A percentile compares a stretch with the other conserved stretches of the same genome.
These are phyloP conservation scores for Seladonia tumulorum DNA, from an alignment of 2,888 invertebrate species.

Conservation along the genomic window DNA sequence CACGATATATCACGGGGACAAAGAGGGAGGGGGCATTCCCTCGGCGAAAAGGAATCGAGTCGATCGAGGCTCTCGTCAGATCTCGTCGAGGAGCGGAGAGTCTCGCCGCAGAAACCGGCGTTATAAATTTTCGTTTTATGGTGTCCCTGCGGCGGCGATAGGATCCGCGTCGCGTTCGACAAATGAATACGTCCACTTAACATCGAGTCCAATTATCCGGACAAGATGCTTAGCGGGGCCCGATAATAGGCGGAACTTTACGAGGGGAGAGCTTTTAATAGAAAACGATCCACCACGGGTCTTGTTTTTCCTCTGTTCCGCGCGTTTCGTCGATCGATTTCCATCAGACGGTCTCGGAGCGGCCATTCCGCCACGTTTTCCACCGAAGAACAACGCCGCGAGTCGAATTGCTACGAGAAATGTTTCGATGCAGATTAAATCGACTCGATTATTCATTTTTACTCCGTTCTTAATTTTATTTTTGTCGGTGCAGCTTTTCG, in stretches of 20 bases:
- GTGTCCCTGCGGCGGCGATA: slow-evolving; percentile 14
- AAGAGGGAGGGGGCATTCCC: not conserved
- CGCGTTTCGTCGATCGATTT: not conserved
- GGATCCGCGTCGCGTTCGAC: slow-evolving; percentile 16
- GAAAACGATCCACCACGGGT: not conserved
- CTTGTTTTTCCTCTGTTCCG: not conserved
- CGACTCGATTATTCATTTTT: too few relatives aligned
- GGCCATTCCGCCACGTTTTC: not conserved
- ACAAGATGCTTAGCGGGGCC: slow-evolving; percentile 21
- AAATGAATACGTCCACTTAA: slow-evolving; percentile 38
- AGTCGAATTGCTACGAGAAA: not conserved
- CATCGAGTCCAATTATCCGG: slow-evolving; percentile 32
- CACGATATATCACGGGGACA: not conserved
- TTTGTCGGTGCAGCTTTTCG: too few relatives aligned
- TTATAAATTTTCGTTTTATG: slow-evolving; percentile 40
- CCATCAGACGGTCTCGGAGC: not conserved
- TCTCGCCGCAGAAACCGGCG: not conserved
- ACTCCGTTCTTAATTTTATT: too few relatives aligned
- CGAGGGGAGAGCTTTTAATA: slow-evolving; percentile 20
- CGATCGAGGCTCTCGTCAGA: not conserved
- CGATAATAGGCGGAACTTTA: slow-evolving; percentile 30
- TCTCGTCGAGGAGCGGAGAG: not conserved
- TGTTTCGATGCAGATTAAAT: not conserved
- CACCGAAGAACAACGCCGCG: not conserved
- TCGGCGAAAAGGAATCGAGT: not conserved